Conservation (phyloP, 2,888 invertebrate species). For the Itoplectis maculator region DNA sequence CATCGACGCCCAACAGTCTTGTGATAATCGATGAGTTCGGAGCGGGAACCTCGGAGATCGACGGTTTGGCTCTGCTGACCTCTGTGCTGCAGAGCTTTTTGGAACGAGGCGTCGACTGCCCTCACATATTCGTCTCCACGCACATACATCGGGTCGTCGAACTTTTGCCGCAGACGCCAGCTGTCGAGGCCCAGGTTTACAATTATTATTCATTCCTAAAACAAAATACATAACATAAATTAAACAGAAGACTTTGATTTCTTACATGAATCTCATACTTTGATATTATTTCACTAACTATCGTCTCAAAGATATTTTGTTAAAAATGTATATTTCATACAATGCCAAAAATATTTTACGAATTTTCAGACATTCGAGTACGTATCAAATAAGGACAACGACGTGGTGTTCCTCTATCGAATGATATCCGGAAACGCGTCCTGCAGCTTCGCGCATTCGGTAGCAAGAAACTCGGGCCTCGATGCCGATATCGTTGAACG, state of each 20-base stretch:
- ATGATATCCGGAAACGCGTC: slow-evolving; percentile 87
- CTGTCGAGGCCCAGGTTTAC: slow-evolving; percentile 86
- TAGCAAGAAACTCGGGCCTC: slow-evolving; percentile 88
- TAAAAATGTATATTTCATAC: too few relatives aligned
- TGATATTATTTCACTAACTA: too few relatives aligned
- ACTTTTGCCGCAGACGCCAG: slow-evolving; percentile 86
- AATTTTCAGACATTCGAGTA: slow-evolving; percentile 87
- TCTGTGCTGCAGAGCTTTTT: slow-evolving; percentile 90
- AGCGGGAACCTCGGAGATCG: slow-evolving; percentile 91
- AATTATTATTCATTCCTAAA: slow-evolving; percentile 16
- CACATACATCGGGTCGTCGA: slow-evolving; percentile 90
- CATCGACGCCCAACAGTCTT: slow-evolving; percentile 88
- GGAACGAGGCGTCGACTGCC: slow-evolving; percentile 86
- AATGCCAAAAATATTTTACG: slow-evolving; percentile 21
- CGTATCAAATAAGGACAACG: slow-evolving; percentile 85
- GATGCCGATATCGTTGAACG: slow-evolving; percentile 85
- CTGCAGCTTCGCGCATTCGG: slow-evolving; percentile 88
- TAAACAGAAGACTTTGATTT: too few relatives aligned
- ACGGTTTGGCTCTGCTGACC: slow-evolving; percentile 91
- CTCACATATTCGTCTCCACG: slow-evolving; percentile 92
- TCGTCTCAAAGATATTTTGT: too few relatives aligned
- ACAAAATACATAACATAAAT: neutral
- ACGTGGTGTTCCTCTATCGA: slow-evolving; percentile 89
- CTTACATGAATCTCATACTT: too few relatives aligned
- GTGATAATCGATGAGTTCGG: slow-evolving; percentile 96